These are phyloP conservation scores for Aphelenchoides fujianensis DNA, from an alignment of 1,140 invertebrate genomes.

Conservation along the genomic window DNA sequence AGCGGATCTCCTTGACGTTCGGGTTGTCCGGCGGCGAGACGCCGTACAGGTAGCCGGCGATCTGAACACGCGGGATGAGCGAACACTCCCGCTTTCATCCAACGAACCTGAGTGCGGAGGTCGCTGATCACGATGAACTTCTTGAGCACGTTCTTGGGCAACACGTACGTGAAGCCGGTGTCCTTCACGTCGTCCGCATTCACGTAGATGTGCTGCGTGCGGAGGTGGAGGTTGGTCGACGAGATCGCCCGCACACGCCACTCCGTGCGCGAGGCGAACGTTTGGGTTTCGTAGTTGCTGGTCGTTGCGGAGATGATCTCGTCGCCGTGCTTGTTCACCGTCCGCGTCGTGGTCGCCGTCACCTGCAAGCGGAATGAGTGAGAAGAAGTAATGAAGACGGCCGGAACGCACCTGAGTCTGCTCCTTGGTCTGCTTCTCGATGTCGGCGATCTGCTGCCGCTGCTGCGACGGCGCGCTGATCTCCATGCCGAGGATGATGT, in stretches of 20 bases:
- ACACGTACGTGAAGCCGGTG: constrained; percentile 95
- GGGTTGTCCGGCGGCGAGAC: constrained; percentile 94
- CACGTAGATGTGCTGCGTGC: constrained; percentile 98
- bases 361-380: no score
- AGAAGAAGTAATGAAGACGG: constrained; percentile 23
- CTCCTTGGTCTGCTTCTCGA: constrained; percentile 99
- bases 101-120: constrained; percentile 78
- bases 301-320: constrained; percentile 98
- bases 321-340: constrained; percentile 98
- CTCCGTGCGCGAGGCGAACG: constrained; percentile 96
- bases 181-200: constrained; percentile 98
- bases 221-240: constrained; percentile 91
- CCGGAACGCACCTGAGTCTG: constrained; percentile 74
- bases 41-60: constrained; percentile 92
- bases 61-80: constrained; percentile 65
- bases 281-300: constrained; percentile 95
- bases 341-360: constrained; percentile 80
- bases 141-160: constrained; percentile 96
- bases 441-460: constrained; percentile 97
- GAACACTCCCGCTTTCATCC: not conserved
- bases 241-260: constrained; percentile 96
- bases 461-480: constrained; percentile 97
- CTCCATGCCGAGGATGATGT: constrained; percentile 99
- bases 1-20: constrained; percentile 96
- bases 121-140: constrained; percentile 99